These are phyloP conservation scores for Tachycineta bicolor DNA, from an alignment of 2,113 vertebrate species.

Conservation along the genomic window DNA sequence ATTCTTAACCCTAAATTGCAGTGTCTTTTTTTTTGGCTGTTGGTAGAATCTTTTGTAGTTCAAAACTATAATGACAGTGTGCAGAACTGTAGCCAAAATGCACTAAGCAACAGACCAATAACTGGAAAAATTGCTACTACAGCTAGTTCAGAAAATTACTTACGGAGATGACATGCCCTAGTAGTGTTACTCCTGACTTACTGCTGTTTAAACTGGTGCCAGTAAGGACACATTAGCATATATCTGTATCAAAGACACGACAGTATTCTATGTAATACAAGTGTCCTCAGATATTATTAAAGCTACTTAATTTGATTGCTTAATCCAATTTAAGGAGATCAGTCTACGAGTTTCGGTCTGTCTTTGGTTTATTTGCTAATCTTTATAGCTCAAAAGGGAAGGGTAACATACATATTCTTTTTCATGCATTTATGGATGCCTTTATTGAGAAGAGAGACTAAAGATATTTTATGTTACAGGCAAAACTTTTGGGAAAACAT, in stretches of 20 bases:
- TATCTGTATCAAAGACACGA: conserved; percentile 11
- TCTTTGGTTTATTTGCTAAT: conserved; percentile 33
- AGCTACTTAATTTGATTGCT: conserved; percentile 61
- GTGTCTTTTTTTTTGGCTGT: not conserved
- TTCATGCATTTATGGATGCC: not conserved
- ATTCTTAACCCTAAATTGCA: not conserved
- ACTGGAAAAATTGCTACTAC: not conserved
- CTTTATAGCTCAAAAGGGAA: conserved; percentile 11
- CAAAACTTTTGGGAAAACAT: not conserved
- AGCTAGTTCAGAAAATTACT: not conserved
- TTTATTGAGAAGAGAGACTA: not conserved
- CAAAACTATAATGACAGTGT: not conserved
- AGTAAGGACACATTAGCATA: not conserved
- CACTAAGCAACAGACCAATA: not conserved
- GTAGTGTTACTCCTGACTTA: not conserved
- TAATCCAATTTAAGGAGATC: conserved; percentile 40
- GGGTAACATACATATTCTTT: not conserved
- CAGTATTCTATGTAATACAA: conserved; percentile 25
- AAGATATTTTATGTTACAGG: not conserved
- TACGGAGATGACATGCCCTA: not conserved
- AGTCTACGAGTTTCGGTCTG: not conserved
- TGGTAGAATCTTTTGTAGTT: not conserved
- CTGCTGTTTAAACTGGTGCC: not conserved
- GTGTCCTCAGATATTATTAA: conserved; percentile 35
- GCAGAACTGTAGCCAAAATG: not conserved